A percentile compares a stretch with the other conserved stretches of the same genome.
These are phyloP conservation scores for Babyrousa celebensis DNA, from an alignment of 2,797 vertebrate genomes.

Conservation along the genomic window DNA sequence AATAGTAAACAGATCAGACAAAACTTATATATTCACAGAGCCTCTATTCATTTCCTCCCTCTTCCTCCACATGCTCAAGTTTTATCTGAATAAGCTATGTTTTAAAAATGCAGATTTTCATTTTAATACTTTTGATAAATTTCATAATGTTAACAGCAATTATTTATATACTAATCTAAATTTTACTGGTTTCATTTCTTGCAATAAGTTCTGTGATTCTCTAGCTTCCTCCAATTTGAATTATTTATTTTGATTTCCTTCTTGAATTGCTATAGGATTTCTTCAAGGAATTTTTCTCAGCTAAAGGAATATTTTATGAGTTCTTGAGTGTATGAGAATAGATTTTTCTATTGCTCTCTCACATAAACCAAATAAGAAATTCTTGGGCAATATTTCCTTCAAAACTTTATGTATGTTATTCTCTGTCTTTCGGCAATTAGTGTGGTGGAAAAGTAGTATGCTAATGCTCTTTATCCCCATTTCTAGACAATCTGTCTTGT, in stretches of 20 bases:
- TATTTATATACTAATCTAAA: constrained; percentile 33
- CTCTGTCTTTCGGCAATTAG: constrained; percentile 5
- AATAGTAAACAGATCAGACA: constrained; percentile 59
- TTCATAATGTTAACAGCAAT: constrained; percentile 50
- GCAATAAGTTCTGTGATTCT: neutral
- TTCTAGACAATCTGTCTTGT: neutral
- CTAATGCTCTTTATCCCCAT: neutral
- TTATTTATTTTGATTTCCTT: constrained; percentile 58
- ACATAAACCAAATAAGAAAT: constrained; percentile 46
- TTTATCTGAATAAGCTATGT: constrained; percentile 26
- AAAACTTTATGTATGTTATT: constrained; percentile 34
- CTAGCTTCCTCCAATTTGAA: constrained; percentile 15
- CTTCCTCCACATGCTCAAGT: neutral
- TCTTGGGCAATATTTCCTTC: neutral
- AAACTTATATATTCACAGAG: neutral
- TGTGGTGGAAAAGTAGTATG: neutral
- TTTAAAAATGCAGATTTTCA: constrained; percentile 23
- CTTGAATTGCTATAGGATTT: constrained; percentile 47
- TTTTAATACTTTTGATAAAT: constrained; percentile 56
- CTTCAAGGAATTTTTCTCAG: constrained; percentile 24
- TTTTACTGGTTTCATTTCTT: constrained; percentile 58
- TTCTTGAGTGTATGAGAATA: constrained; percentile 49
- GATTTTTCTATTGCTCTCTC: neutral
- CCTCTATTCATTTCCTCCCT: neutral
- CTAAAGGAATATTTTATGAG: constrained; percentile 22